phyloP scores from a whole-genome alignment of 2,888 invertebrate species.

The Cephus rjabovi region DNA sequence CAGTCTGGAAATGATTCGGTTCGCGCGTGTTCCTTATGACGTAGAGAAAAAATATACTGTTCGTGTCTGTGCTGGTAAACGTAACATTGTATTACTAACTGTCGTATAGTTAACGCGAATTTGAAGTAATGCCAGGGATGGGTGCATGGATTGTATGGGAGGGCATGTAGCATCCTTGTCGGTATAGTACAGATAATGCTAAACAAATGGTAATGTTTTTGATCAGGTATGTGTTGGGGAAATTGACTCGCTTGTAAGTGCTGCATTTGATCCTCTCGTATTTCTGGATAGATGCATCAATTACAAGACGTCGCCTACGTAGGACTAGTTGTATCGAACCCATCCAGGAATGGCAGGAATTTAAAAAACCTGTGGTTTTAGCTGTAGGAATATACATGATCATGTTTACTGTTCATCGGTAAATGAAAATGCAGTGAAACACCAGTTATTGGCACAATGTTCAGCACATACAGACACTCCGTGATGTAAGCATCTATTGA shows the following conservation, averaged over 20 bases:
- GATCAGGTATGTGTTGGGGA: constrained; percentile 29
- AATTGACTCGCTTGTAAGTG: constrained; percentile 28
- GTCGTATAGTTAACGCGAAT: constrained; percentile 32
- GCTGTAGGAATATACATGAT: constrained; percentile 19
- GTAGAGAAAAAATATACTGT: constrained; percentile 29
- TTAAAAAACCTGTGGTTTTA: constrained; percentile 20
- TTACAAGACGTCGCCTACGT: constrained; percentile 7
- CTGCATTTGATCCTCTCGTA: constrained; percentile 30
- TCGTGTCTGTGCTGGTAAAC: constrained; percentile 55
- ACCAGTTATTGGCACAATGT: constrained; percentile 1
- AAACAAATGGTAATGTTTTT: constrained; percentile 28
- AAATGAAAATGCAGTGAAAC: not conserved
- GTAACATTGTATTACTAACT: constrained; percentile 43
- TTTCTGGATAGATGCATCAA: constrained; percentile 31
- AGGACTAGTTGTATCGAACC: constrained; percentile 18
- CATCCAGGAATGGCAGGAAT: constrained; percentile 25
- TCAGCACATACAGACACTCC: not conserved
- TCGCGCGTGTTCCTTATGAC: constrained; percentile 23
- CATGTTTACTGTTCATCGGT: constrained; percentile 4
- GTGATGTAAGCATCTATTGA: not conserved
- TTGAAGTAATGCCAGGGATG: constrained; percentile 4
- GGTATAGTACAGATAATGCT: constrained; percentile 37
- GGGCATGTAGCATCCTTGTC: constrained; percentile 1
- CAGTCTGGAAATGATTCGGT: constrained; percentile 27
- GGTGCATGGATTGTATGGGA: not conserved